Base-by-base conservation (phyloP, 2,113 vertebrate genomes). In the Candoia aspera region DNA sequence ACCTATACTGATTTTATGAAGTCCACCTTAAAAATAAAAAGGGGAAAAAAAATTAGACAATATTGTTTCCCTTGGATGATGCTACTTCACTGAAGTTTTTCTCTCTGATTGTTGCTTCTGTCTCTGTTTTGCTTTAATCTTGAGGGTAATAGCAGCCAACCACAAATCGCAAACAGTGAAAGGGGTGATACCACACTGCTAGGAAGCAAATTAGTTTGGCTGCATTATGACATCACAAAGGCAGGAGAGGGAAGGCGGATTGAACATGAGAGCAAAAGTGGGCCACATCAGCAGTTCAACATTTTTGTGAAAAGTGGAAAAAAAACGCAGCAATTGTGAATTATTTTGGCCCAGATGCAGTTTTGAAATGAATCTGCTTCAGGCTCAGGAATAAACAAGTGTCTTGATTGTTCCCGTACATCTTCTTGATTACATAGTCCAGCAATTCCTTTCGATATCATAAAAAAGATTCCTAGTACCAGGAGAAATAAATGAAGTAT, bases 381-480 rank as follows among this genome's bases (percentile, higher is more conserved):
- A 88, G 8, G 17, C 11, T 59, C 6, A 23, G n/a, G 9, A 88
- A 92, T 37, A 59, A 88, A 59, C 23, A 79, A 87, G 6, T 37
- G 19, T 37, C 0, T n/a, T 21, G 11, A 11, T 1, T 54, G 3
- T 87, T 37, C 21, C 53, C 33, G 60, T 21, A 46, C 54, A 26
- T 91, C 8, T 2, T 68, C 58, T 68, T 24, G 91, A 55, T 37
- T 55, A 57, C 11, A 49, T 6, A 8, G 54, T 6, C 90, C 91
- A 17, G 37, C 84, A 58, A 24, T 83, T 93, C 42, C 33, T 87
- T 94, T 49, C 62, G 90, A 12, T 64, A 49, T 89, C 64, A 46
- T 73, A 0, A 91, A 89, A 91, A 87, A 59, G 13, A 53, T 92
- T 29, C 84, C 10, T 87, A 79, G 53, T 92, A 11, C 24, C 86